These are phyloP conservation scores for Melanotaenia maccullochi DNA, from an alignment of 2,797 vertebrate genomes.

Conservation along the genomic window DNA sequence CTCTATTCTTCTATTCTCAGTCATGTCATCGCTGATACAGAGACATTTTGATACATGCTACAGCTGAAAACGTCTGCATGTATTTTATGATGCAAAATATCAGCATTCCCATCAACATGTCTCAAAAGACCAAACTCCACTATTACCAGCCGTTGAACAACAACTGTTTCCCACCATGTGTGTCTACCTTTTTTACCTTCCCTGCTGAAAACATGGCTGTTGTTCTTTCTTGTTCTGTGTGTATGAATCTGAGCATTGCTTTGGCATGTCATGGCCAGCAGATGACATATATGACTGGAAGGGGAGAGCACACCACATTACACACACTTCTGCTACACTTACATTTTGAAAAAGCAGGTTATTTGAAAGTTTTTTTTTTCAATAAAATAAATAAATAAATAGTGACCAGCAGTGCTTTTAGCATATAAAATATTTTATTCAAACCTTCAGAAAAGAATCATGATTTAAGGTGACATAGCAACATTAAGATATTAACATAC, in stretches of 20 bases:
- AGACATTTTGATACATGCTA: too few species aligned
- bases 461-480: constrained; percentile 50
- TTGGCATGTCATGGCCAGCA: background rate
- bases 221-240: background rate
- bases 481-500: constrained; percentile 54
- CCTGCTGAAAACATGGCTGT: background rate
- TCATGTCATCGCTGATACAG: too few species aligned
- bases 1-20: too few species aligned
- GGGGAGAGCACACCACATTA: background rate
- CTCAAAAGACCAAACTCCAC: too few species aligned
- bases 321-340: background rate
- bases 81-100: too few species aligned
- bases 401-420: constrained; percentile 3
- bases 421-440: constrained; percentile 77
- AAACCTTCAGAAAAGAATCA: constrained; percentile 67
- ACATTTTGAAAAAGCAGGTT: background rate
- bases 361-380: background rate
- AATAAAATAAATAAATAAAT: constrained; percentile 24
- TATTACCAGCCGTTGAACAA: background rate
- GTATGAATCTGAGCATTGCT: background rate
- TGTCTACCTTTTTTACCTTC: too few species aligned
- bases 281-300: background rate
- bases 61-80: too few species aligned
- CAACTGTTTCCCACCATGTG: background rate
- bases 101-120: too few species aligned